Evolutionary conservation across 2,113 vertebrate species (phyloP).

Genomic region (Triplophysa siluroides): DNA sequence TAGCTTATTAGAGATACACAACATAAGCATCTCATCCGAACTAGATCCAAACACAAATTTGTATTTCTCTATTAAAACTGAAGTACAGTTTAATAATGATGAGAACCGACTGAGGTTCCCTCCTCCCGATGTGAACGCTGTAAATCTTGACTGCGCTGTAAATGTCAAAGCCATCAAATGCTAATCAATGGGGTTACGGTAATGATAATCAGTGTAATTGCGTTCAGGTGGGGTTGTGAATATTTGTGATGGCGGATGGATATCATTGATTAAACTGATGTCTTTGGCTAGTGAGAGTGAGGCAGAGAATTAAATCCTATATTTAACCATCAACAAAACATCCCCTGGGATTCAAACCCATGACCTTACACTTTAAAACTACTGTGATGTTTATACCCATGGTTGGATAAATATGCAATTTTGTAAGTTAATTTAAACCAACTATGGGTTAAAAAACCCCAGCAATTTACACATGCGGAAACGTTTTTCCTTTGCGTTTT

Average conservation of each 20-base stretch:
- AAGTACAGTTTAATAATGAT: not conserved
- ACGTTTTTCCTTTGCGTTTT: too few relatives aligned
- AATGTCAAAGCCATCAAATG: constrained; percentile 22
- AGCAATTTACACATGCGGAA: too few relatives aligned
- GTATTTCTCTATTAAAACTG: not conserved
- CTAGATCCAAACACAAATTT: constrained; percentile 28
- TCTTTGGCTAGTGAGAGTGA: not conserved
- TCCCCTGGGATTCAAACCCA: too few relatives aligned
- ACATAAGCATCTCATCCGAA: constrained; percentile 26
- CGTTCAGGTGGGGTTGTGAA: constrained; percentile 11
- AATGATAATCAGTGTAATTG: constrained; percentile 1
- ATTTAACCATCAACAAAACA: not conserved
- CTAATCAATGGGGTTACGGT: constrained; percentile 20
- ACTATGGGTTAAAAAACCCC: too few relatives aligned
- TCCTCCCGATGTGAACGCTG: not conserved
- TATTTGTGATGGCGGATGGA: not conserved
- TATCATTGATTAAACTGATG: not conserved
- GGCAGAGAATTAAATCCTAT: too few relatives aligned
- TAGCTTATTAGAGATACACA: constrained; percentile 37
- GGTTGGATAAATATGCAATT: too few relatives aligned
- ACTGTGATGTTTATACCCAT: too few relatives aligned
- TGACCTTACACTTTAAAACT: too few relatives aligned
- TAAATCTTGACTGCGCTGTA: not conserved
- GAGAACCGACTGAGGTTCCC: not conserved
- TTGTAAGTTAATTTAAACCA: too few relatives aligned